Percentiles rank a stretch among this genome's conserved stretches.
These are phyloP conservation scores for Pagetopsis macropterus DNA, from an alignment of 2,797 vertebrate genomes.

Conservation along the genomic window DNA sequence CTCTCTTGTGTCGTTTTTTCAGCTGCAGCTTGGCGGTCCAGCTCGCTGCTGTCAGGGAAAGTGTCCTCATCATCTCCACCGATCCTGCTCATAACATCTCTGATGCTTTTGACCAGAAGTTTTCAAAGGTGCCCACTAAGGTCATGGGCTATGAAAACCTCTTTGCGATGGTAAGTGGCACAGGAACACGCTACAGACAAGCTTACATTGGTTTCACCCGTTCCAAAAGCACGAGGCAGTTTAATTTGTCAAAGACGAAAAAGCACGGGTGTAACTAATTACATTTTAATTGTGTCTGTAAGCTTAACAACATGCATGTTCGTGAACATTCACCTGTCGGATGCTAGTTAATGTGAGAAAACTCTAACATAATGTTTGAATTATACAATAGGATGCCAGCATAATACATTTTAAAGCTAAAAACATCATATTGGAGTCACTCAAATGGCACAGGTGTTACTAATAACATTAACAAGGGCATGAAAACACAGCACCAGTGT, in stretches of 20 bases:
- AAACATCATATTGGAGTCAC: neutral
- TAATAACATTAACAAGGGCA: neutral
- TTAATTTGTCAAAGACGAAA: neutral
- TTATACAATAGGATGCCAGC: neutral
- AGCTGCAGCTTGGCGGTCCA: slow-evolving; percentile 97
- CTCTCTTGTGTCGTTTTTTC: neutral
- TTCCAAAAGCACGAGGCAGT: neutral
- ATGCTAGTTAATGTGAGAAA: neutral
- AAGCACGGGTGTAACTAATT: neutral
- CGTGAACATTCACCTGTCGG: neutral
- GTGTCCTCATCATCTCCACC: slow-evolving; percentile 97
- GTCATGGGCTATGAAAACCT: slow-evolving; percentile 97
- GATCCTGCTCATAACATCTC: slow-evolving; percentile 98
- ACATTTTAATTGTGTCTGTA: neutral
- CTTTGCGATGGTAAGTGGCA: slow-evolving; percentile 92
- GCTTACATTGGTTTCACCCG: neutral
- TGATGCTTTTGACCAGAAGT: slow-evolving; percentile 97
- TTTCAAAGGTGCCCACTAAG: slow-evolving; percentile 97
- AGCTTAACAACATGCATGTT: neutral
- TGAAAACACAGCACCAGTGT: neutral
- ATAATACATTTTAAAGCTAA: neutral
- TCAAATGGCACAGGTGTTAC: neutral
- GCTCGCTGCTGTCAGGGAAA: slow-evolving; percentile 92
- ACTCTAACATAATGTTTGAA: neutral
- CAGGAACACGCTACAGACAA: neutral